Evolutionary conservation across 1,140 invertebrate genomes (phyloP).

Genomic region (Aphaenogaster floridana): DNA sequence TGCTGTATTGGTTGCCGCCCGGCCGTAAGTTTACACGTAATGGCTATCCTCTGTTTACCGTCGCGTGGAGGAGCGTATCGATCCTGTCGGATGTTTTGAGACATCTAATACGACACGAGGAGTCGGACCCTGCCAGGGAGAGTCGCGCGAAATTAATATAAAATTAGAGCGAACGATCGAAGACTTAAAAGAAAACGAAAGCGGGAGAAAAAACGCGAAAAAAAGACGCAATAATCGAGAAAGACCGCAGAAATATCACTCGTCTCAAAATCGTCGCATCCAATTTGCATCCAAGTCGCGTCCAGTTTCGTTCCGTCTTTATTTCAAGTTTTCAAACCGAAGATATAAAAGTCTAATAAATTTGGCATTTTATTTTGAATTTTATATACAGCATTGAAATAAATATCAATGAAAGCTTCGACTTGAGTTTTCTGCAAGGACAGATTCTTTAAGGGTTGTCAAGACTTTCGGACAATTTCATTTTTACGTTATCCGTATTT

Average conservation of each 20-base stretch:
- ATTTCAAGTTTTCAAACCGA: neutral
- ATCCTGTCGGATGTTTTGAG: constrained; percentile 35
- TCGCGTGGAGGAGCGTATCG: constrained; percentile 33
- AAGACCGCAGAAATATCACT: neutral
- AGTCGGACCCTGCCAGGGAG: neutral
- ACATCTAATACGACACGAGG: constrained; percentile 13
- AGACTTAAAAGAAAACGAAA: neutral
- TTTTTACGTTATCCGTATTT: neutral
- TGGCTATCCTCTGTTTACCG: constrained; percentile 48
- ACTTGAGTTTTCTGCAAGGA: neutral
- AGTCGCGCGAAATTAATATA: neutral
- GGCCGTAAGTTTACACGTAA: constrained; percentile 28
- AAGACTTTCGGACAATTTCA: neutral
- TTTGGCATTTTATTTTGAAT: neutral
- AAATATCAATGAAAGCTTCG: neutral
- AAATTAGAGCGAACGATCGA: neutral
- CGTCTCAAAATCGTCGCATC: neutral
- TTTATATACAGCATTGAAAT: neutral
- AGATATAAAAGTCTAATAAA: neutral
- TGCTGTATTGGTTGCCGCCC: constrained; percentile 18
- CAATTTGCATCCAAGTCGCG: neutral
- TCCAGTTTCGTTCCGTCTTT: neutral
- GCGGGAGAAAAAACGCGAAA: neutral
- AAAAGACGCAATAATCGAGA: neutral
- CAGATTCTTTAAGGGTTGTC: neutral